phyloP scores from a whole-genome alignment of 2,888 invertebrate species.

The Julus scandinavius region DNA sequence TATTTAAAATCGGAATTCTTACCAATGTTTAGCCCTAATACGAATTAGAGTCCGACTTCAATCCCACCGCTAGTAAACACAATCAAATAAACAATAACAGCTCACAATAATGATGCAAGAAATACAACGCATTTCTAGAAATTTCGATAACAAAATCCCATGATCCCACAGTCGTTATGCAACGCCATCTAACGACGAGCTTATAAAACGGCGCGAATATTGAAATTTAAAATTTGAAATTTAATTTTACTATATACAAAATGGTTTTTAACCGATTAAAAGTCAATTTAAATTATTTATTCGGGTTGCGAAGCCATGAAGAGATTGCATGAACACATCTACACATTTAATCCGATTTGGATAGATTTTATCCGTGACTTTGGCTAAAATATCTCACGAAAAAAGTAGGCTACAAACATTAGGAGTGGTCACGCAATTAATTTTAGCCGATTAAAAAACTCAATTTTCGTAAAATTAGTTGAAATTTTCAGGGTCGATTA shows the following conservation, averaged over 20 bases:
- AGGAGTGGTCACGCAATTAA: too few relatives aligned
- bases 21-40: not conserved
- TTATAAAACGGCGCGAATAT: not conserved
- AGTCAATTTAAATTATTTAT: too few relatives aligned
- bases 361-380: too few relatives aligned
- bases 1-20: not conserved
- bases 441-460: too few relatives aligned
- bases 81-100: not conserved
- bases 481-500: too few relatives aligned
- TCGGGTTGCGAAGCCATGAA: too few relatives aligned
- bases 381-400: too few relatives aligned
- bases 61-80: not conserved
- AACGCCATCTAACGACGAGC: not conserved
- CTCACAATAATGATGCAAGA: not conserved
- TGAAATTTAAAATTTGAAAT: not conserved
- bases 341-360: too few relatives aligned
- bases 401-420: too few relatives aligned
- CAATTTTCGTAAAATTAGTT: too few relatives aligned
- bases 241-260: not conserved
- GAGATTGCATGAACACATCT: too few relatives aligned
- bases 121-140: not conserved
- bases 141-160: not conserved
- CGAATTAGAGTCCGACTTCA: not conserved
- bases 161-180: not conserved
- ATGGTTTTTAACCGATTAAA: too few relatives aligned